Conservation (phyloP, 2,113 vertebrate species). For the Cinclus cinclus region DNA sequence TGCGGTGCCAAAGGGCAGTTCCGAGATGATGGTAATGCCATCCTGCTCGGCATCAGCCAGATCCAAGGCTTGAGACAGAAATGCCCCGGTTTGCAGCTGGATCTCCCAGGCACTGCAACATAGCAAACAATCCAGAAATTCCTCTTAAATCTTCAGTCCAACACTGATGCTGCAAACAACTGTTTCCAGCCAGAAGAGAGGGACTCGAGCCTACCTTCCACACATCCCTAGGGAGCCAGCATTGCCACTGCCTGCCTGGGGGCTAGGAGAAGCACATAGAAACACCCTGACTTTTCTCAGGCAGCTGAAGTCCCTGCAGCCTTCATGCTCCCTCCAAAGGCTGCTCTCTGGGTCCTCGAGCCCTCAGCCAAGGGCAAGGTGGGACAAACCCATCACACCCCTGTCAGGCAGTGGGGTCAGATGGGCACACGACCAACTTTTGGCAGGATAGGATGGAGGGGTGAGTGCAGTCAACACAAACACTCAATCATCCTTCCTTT, state of each 20-base stretch:
- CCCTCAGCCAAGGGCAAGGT: neutral
- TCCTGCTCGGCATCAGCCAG: neutral
- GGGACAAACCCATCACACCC: neutral
- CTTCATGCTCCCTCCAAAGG: neutral
- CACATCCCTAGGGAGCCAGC: neutral
- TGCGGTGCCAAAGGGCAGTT: neutral
- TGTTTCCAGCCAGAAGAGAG: neutral
- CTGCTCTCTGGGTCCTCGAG: fast-evolving
- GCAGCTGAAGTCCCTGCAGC: neutral
- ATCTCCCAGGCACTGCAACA: neutral
- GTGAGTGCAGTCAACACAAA: slow-evolving; percentile 67
- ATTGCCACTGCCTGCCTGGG: neutral
- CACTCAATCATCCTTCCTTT: slow-evolving; percentile 63
- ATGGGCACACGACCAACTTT: neutral
- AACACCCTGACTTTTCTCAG: neutral
- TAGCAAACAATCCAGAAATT: neutral
- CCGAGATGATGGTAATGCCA: neutral
- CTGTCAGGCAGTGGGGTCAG: neutral
- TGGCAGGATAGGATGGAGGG: neutral
- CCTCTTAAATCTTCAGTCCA: neutral
- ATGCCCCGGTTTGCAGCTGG: neutral
- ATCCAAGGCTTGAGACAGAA: neutral
- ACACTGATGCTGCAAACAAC: neutral
- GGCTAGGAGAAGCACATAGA: neutral
- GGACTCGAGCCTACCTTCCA: neutral